Conservation (phyloP, 64 coral and sea anemone species). For the Actinia equina region DNA sequence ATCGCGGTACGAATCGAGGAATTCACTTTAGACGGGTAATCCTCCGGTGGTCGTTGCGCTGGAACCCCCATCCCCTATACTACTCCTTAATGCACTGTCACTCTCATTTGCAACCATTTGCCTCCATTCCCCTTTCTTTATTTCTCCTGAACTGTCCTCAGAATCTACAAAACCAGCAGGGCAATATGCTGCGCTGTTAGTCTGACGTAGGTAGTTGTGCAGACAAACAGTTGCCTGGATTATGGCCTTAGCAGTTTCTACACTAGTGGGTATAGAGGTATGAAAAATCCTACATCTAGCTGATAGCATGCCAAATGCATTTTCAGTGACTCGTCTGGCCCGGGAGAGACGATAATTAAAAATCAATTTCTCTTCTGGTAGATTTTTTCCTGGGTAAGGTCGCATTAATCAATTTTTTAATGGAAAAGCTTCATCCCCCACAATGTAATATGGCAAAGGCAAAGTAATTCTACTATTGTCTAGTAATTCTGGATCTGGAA, state of each 20-base stretch:
- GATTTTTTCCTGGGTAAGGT: not conserved
- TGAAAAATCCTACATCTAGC: conserved; percentile 34
- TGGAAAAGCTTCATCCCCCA: conserved; percentile 28
- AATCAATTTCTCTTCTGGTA: not conserved
- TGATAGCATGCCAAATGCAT: conserved; percentile 22
- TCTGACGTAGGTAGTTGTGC: no score
- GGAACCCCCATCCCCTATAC: no score
- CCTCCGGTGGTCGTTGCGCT: no score
- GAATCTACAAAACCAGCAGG: conserved; percentile 27
- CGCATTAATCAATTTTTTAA: not conserved
- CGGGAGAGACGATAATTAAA: conserved; percentile 22
- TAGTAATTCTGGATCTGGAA: conserved; percentile 21
- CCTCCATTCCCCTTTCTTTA: conserved; percentile 29
- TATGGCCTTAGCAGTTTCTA: not conserved
- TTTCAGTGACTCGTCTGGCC: conserved; percentile 24
- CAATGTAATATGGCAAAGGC: conserved; percentile 4
- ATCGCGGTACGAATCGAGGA: no score
- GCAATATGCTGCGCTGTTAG: conserved; percentile 15
- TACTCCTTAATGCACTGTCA: not conserved
- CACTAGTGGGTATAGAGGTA: not conserved
- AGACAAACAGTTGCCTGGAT: no score
- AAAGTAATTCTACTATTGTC: not conserved
- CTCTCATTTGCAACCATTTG: conserved; percentile 4
- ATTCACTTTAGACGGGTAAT: no score
- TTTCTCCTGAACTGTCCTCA: conserved; percentile 23